phyloP scores from a whole-genome alignment of 2,113 vertebrate genomes.

The Engystomops pustulosus region DNA sequence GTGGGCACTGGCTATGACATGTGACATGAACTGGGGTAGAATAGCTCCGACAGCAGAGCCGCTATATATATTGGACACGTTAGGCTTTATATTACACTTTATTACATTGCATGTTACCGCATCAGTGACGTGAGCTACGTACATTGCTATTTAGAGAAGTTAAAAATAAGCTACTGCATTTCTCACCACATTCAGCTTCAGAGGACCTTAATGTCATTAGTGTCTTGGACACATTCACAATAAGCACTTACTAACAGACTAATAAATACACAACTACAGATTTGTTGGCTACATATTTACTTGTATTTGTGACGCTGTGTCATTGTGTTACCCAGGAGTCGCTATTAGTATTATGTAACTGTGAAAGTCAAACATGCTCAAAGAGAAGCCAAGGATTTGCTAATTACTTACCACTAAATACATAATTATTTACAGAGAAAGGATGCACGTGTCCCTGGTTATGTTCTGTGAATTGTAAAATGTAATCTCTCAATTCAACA shows the following conservation, averaged over 20 bases:
- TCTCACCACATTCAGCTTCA: neutral
- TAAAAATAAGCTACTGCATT: neutral
- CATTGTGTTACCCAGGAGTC: conserved; percentile 3
- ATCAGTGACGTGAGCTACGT: neutral
- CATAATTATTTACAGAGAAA: neutral
- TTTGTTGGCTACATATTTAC: neutral
- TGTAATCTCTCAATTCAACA: conserved; percentile 26
- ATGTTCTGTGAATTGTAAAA: neutral
- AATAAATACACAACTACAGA: conserved; percentile 12
- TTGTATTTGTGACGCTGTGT: neutral
- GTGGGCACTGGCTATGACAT: too few relatives aligned
- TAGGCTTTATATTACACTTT: too few relatives aligned
- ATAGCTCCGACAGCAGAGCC: too few relatives aligned
- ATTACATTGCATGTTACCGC: neutral
- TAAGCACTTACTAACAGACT: neutral
- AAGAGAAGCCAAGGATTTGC: neutral
- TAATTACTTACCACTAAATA: conserved; percentile 5
- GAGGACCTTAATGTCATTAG: neutral
- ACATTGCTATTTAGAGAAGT: neutral
- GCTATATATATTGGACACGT: too few relatives aligned
- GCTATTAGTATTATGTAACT: neutral
- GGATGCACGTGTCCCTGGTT: neutral
- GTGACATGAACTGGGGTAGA: too few relatives aligned
- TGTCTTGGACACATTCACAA: conserved; percentile 1
- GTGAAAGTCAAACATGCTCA: neutral